Evolutionary conservation across 2,113 vertebrate species (phyloP), one percentile per base, ranked within the genome.

Genomic region (Electrona antarctica): DNA sequence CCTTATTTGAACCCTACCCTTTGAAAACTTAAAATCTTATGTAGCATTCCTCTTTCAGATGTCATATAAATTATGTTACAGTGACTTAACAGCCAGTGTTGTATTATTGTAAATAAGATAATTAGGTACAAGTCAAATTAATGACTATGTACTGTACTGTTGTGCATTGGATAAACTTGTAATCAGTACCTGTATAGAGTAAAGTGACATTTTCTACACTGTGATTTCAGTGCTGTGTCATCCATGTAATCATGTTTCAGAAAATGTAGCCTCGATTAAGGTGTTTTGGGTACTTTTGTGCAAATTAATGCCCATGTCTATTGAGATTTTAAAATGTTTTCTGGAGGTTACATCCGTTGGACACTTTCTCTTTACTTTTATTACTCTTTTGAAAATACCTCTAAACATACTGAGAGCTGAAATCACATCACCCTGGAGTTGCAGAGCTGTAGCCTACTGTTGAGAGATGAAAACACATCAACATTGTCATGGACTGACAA

Each of bases 1-100:
- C 73, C 82, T 77, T 72, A 81, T 80, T 67, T 60, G 1, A 41
- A 41, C 33, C 33, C 33, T 41, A 41, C 33, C 33, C 70, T 65
- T 50, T 76, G 50, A 62, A 57, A 79, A 63, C 21, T 80, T 70
- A 75, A 0, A 77, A 75, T 67, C 73, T 73, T 68, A 78, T 91
- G 87, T 90, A 91, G 89, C 89, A 86, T 74, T 80, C 62, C 8
- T 58, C 49, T 82, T 85, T 86, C 71, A 82, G 74, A 64, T 70
- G 79, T 85, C 59, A 84, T 63, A 55, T 69, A 71, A 60, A 77
- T 78, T 64, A 78, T 62, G 65, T 80, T 73, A 46, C 48, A 50
- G 48, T 11, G 60, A 85, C 67, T 78, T 82, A 57, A 74, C 75
- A 73, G 64, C 68, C 78, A 78, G 66, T 86, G 73, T 66, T 81